Conservation (phyloP, 2,113 vertebrate genomes). For the Lagopus leucura region DNA sequence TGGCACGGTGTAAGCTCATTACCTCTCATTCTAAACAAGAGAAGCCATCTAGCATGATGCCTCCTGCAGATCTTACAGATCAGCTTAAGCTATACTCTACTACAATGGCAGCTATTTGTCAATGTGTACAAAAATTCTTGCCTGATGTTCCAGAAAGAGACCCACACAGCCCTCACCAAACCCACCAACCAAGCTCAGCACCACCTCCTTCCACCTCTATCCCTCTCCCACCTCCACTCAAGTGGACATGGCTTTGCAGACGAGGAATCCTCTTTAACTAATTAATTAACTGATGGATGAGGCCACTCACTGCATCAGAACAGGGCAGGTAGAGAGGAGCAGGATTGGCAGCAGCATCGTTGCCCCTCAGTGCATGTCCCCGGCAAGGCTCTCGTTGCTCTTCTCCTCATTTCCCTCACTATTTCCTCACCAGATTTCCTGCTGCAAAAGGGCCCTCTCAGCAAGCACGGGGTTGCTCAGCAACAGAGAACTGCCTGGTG, state of each 20-base stretch:
- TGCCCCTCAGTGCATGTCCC: neutral
- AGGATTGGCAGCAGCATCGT: neutral
- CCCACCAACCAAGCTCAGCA: neutral
- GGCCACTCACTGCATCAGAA: neutral
- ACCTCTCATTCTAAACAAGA: too few species aligned
- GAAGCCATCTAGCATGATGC: too few species aligned
- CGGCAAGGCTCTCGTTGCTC: neutral
- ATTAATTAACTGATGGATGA: neutral
- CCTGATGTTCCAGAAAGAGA: neutral
- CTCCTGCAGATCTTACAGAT: too few species aligned
- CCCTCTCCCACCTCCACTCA: neutral
- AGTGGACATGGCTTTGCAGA: neutral
- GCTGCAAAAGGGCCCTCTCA: constrained; percentile 27
- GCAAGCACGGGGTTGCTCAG: constrained; percentile 32
- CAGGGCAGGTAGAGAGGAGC: neutral
- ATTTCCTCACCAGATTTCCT: neutral
- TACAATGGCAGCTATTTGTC: too few species aligned
- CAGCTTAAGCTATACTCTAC: too few species aligned
- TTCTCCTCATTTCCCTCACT: neutral
- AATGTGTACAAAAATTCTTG: too few species aligned
- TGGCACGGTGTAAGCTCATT: too few species aligned
- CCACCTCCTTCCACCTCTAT: neutral
- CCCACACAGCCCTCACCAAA: neutral
- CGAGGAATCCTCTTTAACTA: neutral
- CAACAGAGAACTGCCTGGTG: neutral